phyloP scores from a whole-genome alignment of 2,888 invertebrate species.

The Cancer borealis region DNA sequence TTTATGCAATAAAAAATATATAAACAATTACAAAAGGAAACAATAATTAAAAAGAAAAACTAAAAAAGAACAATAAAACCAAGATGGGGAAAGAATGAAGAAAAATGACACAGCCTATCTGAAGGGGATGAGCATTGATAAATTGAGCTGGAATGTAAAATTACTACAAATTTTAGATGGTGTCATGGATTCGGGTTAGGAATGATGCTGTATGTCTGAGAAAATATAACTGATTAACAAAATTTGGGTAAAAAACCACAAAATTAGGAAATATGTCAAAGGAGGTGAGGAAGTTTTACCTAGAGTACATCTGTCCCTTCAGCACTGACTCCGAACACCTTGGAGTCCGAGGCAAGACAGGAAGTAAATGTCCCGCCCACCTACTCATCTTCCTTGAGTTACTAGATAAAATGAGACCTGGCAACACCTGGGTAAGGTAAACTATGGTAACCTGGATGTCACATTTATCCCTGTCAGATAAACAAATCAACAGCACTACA shows the following conservation, averaged over 20 bases:
- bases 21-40: neutral
- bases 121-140: neutral
- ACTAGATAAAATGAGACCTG: neutral
- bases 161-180: neutral
- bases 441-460: neutral
- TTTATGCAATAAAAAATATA: neutral
- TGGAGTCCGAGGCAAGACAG: neutral
- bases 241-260: neutral
- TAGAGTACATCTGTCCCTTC: neutral
- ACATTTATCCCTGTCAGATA: neutral
- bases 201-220: neutral
- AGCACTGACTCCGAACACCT: neutral
- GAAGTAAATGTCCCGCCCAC: neutral
- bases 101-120: too few relatives aligned
- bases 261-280: neutral
- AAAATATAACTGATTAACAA: neutral
- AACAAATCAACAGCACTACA: neutral
- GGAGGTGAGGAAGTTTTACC: neutral
- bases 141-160: conserved; percentile 17
- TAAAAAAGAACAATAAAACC: neutral
- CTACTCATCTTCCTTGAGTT: neutral
- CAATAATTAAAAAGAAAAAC: neutral
- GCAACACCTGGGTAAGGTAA: neutral
- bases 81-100: neutral
- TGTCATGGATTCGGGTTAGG: neutral